A percentile compares a stretch with the other conserved stretches of the same genome.
Evolutionary conservation across 2,797 vertebrate species (phyloP).

Genomic region (Squalus acanthias): DNA sequence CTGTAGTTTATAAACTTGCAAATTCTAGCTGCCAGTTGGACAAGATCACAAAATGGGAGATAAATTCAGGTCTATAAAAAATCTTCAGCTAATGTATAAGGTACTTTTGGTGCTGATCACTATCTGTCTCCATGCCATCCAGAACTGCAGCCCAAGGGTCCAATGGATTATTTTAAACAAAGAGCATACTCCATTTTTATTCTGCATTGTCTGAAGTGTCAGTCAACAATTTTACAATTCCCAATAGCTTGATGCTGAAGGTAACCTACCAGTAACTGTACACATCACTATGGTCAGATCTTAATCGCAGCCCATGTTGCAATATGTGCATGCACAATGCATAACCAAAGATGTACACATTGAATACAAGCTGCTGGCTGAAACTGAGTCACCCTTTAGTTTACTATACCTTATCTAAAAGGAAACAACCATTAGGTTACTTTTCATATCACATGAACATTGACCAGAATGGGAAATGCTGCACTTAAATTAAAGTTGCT

Average conservation of each 20-base stretch:
- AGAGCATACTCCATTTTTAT: not conserved
- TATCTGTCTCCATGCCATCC: not conserved
- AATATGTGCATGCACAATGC: not conserved
- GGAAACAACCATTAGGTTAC: not conserved
- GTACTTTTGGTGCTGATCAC: conserved; percentile 13
- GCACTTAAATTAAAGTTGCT: not conserved
- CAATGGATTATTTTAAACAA: conserved; percentile 25
- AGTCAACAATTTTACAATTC: conserved; percentile 14
- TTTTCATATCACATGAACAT: not conserved
- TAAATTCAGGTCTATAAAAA: conserved; percentile 30
- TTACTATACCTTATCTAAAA: not conserved
- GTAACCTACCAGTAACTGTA: not conserved
- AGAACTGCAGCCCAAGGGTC: conserved; percentile 33
- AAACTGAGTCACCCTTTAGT: not conserved
- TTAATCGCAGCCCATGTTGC: not conserved
- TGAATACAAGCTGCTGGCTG: not conserved
- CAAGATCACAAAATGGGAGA: conserved; percentile 20
- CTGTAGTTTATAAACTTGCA: conserved; percentile 30
- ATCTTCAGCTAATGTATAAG: not conserved
- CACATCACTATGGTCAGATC: not conserved
- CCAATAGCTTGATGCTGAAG: conserved; percentile 11
- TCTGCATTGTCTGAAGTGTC: not conserved
- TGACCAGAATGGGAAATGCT: not conserved
- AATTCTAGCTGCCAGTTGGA: conserved; percentile 35
- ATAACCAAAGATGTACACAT: not conserved